A percentile compares a stretch with the other conserved stretches of the same genome.
These are phyloP conservation scores for Malurus splendens DNA, from an alignment of 2,797 vertebrate genomes.

Conservation along the genomic window DNA sequence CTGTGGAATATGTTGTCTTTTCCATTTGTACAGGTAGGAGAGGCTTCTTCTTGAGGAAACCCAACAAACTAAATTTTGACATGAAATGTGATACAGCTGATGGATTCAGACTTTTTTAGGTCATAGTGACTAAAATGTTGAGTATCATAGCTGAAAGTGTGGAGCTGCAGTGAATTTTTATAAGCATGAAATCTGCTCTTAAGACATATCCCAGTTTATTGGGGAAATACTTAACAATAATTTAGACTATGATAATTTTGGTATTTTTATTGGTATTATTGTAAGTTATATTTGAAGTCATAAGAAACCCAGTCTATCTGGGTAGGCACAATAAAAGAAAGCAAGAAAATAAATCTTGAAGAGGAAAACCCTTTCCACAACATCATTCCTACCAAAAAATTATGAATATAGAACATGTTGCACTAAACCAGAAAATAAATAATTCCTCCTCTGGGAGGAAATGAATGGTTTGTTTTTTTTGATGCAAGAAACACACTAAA, in stretches of 20 bases:
- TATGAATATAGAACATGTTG: not conserved
- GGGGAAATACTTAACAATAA: not conserved
- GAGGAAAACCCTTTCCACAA: not conserved
- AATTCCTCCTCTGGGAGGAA: not conserved
- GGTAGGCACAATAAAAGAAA: not conserved
- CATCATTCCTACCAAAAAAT: not conserved
- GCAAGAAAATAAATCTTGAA: not conserved
- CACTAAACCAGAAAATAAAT: not conserved
- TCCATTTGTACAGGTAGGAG: not conserved
- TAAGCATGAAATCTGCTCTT: not conserved
- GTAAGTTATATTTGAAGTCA: not conserved
- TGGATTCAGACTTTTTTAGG: not conserved
- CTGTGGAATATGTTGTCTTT: not conserved
- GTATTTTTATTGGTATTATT: not conserved
- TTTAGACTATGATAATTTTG: not conserved
- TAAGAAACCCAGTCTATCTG: not conserved
- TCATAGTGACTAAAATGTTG: not conserved
- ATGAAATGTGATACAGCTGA: not conserved
- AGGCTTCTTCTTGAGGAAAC: not conserved
- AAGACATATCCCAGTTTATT: not conserved
- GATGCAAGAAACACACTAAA: not conserved
- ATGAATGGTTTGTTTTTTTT: not conserved
- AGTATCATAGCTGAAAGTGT: not conserved
- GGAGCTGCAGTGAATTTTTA: not conserved
- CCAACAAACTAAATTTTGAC: not conserved